These are phyloP conservation scores for Phacellophora camtschatica DNA, from an alignment of 30 jellyfish, hydroid and myxozoan genomes.

Conservation along the genomic window DNA sequence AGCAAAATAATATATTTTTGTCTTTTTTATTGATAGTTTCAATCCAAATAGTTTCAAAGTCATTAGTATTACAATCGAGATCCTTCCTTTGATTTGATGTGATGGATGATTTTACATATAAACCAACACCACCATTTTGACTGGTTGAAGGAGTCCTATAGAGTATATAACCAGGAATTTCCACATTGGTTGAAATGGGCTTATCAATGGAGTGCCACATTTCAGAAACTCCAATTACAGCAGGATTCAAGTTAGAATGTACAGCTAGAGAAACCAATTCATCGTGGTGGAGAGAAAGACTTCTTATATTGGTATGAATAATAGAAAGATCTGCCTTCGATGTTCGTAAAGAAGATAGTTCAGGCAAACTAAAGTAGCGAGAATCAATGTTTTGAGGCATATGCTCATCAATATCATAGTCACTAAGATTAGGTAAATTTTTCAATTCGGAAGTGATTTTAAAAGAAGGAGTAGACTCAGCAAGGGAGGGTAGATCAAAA, in stretches of 20 bases:
- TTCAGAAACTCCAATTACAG: conserved; percentile 24
- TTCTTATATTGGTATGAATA: conserved; percentile 8
- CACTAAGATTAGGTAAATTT: too few relatives aligned
- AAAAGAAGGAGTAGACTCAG: too few relatives aligned
- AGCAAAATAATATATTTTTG: conserved; percentile 14
- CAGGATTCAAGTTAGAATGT: background rate
- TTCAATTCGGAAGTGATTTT: too few relatives aligned
- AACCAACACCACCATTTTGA: conserved; percentile 51
- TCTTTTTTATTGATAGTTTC: background rate
- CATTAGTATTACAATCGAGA: background rate
- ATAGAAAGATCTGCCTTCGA: conserved; percentile 16
- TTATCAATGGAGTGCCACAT: conserved; percentile 14
- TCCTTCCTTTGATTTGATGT: conserved; percentile 9
- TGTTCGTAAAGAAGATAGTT: too few relatives aligned
- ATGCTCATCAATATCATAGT: too few relatives aligned
- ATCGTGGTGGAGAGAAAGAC: background rate
- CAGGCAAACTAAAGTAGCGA: too few relatives aligned
- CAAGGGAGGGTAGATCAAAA: too few relatives aligned
- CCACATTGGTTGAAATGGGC: background rate
- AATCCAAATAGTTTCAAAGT: conserved; percentile 3
- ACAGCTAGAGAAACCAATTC: background rate
- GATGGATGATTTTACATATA: conserved; percentile 22
- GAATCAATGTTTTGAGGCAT: too few relatives aligned
- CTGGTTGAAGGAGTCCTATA: background rate
- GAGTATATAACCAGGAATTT: conserved; percentile 2